These are phyloP conservation scores for Hyles vespertilio DNA, from an alignment of 1,140 invertebrate genomes.

Conservation along the genomic window DNA sequence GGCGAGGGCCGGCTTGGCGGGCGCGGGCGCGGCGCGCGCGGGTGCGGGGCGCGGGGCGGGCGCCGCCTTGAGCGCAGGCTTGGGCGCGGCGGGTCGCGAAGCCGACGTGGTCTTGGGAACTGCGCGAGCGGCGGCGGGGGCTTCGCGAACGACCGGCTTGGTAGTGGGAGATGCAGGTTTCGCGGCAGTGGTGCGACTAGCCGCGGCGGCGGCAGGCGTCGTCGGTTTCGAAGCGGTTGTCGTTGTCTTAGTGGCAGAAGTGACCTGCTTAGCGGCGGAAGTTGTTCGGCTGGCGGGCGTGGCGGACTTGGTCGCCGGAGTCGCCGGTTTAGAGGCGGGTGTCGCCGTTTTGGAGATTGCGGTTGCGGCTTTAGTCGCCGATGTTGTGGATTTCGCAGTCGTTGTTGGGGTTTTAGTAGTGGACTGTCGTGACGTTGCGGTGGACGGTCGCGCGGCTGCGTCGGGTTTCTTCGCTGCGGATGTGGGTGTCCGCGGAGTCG, in stretches of 20 bases:
- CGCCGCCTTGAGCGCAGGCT: slow-evolving; percentile 41
- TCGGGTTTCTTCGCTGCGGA: slow-evolving; percentile 36
- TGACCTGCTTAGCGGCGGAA: slow-evolving; percentile 14
- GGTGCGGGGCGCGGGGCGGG: slow-evolving; percentile 16
- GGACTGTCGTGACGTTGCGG: not conserved
- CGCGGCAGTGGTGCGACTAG: slow-evolving; percentile 3
- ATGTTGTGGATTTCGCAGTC: slow-evolving; percentile 1
- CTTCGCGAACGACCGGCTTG: slow-evolving; percentile 5
- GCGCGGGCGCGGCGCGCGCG: slow-evolving; percentile 14
- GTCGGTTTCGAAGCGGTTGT: slow-evolving; percentile 5
- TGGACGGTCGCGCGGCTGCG: not conserved
- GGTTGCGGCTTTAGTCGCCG: slow-evolving; percentile 2
- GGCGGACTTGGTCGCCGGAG: slow-evolving; percentile 25
- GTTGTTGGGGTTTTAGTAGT: not conserved
- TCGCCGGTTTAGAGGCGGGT: slow-evolving; percentile 24
- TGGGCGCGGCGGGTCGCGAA: slow-evolving; percentile 31
- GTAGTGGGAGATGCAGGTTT: slow-evolving; percentile 2
- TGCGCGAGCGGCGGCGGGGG: slow-evolving; percentile 3
- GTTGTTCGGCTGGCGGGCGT: slow-evolving; percentile 13
- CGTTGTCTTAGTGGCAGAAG: not conserved
- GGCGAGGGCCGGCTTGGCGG: slow-evolving; percentile 18
- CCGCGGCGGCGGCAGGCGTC: slow-evolving; percentile 5
- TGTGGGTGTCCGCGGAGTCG: slow-evolving; percentile 27
- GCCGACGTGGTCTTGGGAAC: slow-evolving; percentile 17
- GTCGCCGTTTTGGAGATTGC: slow-evolving; percentile 9